Evolutionary conservation across 2,797 vertebrate genomes (phyloP).

Genomic region (Salmo trutta): DNA sequence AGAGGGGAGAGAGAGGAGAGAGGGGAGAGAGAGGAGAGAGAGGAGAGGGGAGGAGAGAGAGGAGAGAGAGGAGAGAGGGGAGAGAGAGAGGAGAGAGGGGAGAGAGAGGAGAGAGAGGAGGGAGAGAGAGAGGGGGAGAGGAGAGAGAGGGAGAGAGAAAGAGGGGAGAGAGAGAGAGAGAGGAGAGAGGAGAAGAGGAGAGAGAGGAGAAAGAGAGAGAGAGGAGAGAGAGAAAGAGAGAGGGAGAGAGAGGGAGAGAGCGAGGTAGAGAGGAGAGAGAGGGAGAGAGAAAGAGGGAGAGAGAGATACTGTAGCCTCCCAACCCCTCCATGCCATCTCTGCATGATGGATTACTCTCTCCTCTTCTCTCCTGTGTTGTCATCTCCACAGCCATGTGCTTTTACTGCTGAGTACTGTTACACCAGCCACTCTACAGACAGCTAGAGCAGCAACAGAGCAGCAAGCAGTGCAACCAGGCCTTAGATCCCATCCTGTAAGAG

Average conservation of each 20-base stretch:
- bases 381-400: slow-evolving; percentile 43
- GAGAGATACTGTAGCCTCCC: slow-evolving; percentile 18
- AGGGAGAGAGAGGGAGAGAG: not conserved
- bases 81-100: not conserved
- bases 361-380: slow-evolving; percentile 33
- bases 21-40: not conserved
- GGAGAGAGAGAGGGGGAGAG: too few species aligned
- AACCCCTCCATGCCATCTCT: slow-evolving; percentile 25
- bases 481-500: slow-evolving; percentile 25
- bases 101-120: not conserved
- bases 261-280: not conserved
- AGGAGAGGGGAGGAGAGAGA: not conserved
- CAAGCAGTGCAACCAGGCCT: slow-evolving; percentile 22
- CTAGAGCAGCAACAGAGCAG: not conserved
- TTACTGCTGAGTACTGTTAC: slow-evolving; percentile 20
- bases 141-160: too few species aligned
- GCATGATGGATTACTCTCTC: slow-evolving; percentile 52
- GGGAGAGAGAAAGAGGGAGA: slow-evolving; percentile 4
- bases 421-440: not conserved
- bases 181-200: too few species aligned
- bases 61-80: too few species aligned
- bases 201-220: not conserved
- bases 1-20: not conserved
- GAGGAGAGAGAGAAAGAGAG: not conserved
- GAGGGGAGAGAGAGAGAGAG: too few species aligned